Evolutionary conservation across 1,140 invertebrate species (phyloP).

Genomic region (Palaemon carinicauda): DNA sequence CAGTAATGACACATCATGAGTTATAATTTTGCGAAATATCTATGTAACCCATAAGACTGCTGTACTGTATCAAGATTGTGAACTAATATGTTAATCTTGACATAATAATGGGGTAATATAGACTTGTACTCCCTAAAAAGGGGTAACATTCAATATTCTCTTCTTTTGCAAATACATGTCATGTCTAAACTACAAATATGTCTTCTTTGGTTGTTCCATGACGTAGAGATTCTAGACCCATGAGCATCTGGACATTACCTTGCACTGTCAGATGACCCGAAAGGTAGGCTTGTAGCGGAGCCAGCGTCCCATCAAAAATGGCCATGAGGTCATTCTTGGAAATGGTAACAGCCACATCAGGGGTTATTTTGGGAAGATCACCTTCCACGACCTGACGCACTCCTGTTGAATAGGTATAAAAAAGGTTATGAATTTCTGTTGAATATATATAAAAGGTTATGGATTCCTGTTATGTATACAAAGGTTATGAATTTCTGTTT

Average conservation of each 20-base stretch:
- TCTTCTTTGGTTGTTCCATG: constrained; percentile 30
- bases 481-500: not conserved
- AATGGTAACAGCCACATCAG: constrained; percentile 54
- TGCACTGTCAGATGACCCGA: constrained; percentile 57
- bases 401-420: constrained; percentile 3
- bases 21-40: not conserved
- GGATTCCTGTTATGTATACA: too few relatives aligned
- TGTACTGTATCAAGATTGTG: too few relatives aligned
- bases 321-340: constrained; percentile 53
- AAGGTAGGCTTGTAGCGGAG: constrained; percentile 57
- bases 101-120: too few relatives aligned
- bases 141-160: not conserved
- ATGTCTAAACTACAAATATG: constrained; percentile 6
- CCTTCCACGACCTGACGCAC: constrained; percentile 58
- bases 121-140: not conserved
- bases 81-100: too few relatives aligned
- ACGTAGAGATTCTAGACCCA: constrained; percentile 52
- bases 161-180: not conserved
- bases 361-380: constrained; percentile 52
- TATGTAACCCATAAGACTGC: too few relatives aligned
- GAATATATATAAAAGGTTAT: too few relatives aligned
- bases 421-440: not conserved
- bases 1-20: not conserved
- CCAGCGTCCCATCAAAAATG: constrained; percentile 52
- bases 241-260: constrained; percentile 57